Evolutionary conservation across 2,113 vertebrate genomes (phyloP).

Genomic region (Lagopus leucura): DNA sequence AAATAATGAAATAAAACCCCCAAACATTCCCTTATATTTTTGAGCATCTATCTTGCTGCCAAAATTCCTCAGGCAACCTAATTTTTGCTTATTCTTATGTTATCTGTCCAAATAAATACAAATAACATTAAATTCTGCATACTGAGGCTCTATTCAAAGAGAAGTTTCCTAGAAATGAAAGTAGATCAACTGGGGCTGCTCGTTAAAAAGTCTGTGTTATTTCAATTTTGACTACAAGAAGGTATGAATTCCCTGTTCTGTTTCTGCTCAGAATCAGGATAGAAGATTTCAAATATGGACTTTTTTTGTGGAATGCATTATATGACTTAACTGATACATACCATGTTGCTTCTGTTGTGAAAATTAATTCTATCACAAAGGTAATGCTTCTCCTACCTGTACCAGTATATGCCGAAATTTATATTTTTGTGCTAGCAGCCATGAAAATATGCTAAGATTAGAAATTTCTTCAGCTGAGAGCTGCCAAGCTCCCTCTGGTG

Average conservation of each 20-base stretch:
- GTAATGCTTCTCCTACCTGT: neutral
- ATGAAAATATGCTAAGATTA: neutral
- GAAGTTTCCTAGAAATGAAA: neutral
- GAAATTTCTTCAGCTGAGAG: neutral
- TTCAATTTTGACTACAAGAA: neutral
- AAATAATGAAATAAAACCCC: fast-evolving
- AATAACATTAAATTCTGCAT: neutral
- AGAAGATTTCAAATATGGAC: neutral
- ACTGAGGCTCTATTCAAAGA: neutral
- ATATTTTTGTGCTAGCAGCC: neutral
- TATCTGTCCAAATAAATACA: fast-evolving
- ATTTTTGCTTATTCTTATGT: neutral
- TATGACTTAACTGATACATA: neutral
- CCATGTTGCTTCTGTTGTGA: neutral
- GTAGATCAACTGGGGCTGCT: neutral
- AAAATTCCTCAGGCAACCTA: neutral
- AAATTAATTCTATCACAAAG: neutral
- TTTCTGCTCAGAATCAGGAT: neutral
- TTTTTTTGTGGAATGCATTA: neutral
- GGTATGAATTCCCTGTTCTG: neutral
- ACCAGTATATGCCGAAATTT: neutral
- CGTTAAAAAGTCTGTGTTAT: neutral
- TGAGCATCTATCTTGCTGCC: neutral
- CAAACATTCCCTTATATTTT: neutral
- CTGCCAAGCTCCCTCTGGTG: neutral